phyloP scores from a whole-genome alignment of 2,888 invertebrate genomes.

The Hesperia comma region DNA sequence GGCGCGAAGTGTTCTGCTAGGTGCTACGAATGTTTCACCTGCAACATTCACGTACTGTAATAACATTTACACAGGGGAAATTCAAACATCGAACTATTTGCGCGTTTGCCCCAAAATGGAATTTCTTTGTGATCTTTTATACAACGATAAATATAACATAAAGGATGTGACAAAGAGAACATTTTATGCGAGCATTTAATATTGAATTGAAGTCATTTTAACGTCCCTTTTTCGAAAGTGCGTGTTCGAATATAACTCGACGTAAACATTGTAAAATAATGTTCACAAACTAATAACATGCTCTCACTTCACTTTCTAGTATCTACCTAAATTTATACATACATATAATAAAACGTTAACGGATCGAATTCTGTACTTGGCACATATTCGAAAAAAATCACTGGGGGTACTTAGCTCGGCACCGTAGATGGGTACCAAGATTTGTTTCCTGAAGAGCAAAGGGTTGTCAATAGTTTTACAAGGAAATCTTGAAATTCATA shows the following conservation, averaged over 20 bases:
- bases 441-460: too few relatives aligned
- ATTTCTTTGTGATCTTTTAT: constrained; percentile 73
- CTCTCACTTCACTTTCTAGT: too few relatives aligned
- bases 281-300: neutral
- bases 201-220: constrained; percentile 57
- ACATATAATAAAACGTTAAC: too few relatives aligned
- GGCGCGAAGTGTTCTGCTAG: constrained; percentile 47
- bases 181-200: constrained; percentile 43
- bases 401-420: too few relatives aligned
- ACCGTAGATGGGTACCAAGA: too few relatives aligned
- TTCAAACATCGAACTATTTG: constrained; percentile 81
- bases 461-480: too few relatives aligned
- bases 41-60: constrained; percentile 69
- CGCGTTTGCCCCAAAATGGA: constrained; percentile 77
- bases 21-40: constrained; percentile 75
- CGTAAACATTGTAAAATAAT: neutral
- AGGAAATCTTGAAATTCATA: too few relatives aligned
- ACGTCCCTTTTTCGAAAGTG: constrained; percentile 20
- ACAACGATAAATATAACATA: constrained; percentile 76
- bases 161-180: constrained; percentile 73
- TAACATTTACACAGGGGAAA: constrained; percentile 82
- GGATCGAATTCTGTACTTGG: too few relatives aligned
- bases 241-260: constrained; percentile 4
- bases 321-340: too few relatives aligned
- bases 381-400: too few relatives aligned